Base-by-base conservation (phyloP, 2,888 invertebrate genomes). In the Temnothorax unifasciatus region DNA sequence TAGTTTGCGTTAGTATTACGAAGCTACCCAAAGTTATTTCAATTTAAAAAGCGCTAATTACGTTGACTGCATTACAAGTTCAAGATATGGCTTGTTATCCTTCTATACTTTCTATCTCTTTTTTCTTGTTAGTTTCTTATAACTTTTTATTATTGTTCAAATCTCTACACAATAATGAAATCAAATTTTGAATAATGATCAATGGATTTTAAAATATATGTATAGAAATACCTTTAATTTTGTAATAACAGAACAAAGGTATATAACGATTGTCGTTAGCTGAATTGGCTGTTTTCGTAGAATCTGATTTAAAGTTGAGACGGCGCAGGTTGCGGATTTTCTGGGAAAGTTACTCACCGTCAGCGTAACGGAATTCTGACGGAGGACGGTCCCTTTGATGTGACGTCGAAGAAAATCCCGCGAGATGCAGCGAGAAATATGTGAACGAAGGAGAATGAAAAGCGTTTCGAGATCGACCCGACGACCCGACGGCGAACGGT, bases 261-360 rank as follows among this genome's bases (percentile, higher is more conserved):
- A 15, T 21, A 25, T 3, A 25, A 25, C 1, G 3, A 21, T 4
- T 59, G 18, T 50, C 18, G 18, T 50, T 18, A 47, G 47, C 21
- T 13, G 8, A 13, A 59, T 69, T 69, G 34, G 11, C 15, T 44
- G 25, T 71, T 69, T 66, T 18, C 21, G 13, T 47, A 29, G 57
- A 50, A 66, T 47, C 29, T 38, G 79, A 44, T 57, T 59, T 82
- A 52, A 57, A 59, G 25, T 66, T 15, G 41, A 21, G 18, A 18
- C 9, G 8, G 13, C 13, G 59, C 5, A 47, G 21, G 6, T 21
- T 54, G 34, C 29, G 13, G 0, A 4, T 79, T 57, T 54, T 18
- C 25, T 50, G 6, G 9, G 21, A 50, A 64, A 64, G 34, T 64
- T 82, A 64, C 82, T 82, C 82, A 83, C 66, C 82, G 13, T 47